phyloP scores from a whole-genome alignment of 2,797 vertebrate species.

The Melanotaenia pygmaea region DNA sequence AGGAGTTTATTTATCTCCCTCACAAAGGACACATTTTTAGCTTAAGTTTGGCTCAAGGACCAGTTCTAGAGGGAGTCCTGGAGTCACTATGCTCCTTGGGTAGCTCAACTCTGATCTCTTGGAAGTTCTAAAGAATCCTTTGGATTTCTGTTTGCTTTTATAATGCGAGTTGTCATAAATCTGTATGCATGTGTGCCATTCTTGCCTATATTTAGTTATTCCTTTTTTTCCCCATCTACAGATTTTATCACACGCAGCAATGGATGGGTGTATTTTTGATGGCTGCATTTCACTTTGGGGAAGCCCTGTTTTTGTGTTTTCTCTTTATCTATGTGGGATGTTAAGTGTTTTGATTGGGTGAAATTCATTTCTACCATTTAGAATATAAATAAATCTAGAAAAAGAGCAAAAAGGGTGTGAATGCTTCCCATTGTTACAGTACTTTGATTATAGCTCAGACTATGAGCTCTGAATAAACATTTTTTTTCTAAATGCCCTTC shows the following conservation, averaged over 20 bases:
- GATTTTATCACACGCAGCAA: not conserved
- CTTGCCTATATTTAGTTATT: not conserved
- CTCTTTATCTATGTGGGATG: too few species aligned
- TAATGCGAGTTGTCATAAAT: not conserved
- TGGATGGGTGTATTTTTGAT: not conserved
- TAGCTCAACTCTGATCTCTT: too few species aligned
- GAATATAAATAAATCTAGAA: not conserved
- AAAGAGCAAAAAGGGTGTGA: not conserved
- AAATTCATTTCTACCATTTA: not conserved
- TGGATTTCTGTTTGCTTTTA: not conserved
- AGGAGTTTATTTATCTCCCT: not conserved
- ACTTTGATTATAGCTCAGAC: not conserved
- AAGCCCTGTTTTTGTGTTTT: too few species aligned
- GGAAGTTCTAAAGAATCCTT: not conserved
- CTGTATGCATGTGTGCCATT: not conserved
- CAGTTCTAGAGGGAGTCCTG: not conserved
- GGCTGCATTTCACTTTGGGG: not conserved
- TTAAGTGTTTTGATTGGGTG: too few species aligned
- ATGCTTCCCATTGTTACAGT: not conserved
- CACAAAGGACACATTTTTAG: not conserved
- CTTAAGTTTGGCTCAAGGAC: not conserved
- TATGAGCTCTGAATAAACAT: slow-evolving; percentile 9
- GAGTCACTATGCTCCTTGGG: not conserved
- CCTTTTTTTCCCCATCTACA: not conserved
- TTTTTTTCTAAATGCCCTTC: not conserved